phyloP scores from a whole-genome alignment of 2,888 invertebrate species.

The Epinotia bilunana region DNA sequence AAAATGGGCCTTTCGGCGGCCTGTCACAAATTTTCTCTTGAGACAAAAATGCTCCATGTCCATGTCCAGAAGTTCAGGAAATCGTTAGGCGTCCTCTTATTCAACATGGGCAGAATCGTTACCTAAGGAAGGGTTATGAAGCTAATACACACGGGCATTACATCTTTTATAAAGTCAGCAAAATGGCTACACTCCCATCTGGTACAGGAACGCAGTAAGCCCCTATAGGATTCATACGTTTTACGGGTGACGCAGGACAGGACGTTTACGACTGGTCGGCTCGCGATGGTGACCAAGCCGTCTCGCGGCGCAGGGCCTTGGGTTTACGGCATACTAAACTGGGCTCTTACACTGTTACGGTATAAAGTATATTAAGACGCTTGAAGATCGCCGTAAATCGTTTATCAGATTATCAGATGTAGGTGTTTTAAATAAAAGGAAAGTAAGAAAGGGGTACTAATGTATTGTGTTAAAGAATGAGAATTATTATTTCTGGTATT shows the following conservation, averaged over 20 bases:
- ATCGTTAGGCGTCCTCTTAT: background rate
- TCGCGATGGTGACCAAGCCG: constrained; percentile 29
- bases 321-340: constrained; percentile 12
- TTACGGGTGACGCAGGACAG: background rate
- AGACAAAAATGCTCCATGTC: background rate
- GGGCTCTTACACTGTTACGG: background rate
- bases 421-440: background rate
- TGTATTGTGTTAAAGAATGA: no score
- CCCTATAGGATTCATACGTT: background rate
- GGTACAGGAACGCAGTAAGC: background rate
- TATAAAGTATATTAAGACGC: constrained; percentile 22
- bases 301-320: background rate
- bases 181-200: background rate
- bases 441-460: no score
- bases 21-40: background rate
- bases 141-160: constrained; percentile 15
- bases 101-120: constrained; percentile 1
- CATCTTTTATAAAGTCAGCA: constrained; percentile 41
- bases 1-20: no score
- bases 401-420: background rate
- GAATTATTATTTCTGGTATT: no score
- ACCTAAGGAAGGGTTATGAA: constrained; percentile 29
- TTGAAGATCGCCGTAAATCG: constrained; percentile 3
- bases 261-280: constrained; percentile 28
- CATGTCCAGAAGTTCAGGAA: background rate